Evolutionary conservation across 2,113 vertebrate genomes (phyloP).

Genomic region (Ictalurus punctatus): DNA sequence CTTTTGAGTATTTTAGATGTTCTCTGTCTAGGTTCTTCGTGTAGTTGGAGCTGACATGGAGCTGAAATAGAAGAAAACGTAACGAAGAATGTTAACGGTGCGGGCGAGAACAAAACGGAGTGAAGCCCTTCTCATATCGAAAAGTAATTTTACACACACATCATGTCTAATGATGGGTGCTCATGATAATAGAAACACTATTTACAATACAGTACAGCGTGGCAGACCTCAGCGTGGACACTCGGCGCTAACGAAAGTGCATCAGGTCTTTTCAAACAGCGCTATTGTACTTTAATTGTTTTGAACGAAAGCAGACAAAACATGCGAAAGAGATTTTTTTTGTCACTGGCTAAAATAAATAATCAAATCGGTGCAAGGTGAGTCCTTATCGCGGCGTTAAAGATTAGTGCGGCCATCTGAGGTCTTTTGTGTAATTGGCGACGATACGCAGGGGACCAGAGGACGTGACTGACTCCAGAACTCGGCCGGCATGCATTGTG

Average conservation of each 20-base stretch:
- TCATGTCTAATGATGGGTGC: slow-evolving; percentile 40
- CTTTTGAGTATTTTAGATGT: neutral
- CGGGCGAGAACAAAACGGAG: neutral
- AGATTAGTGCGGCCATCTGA: neutral
- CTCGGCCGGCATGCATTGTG: slow-evolving; percentile 44
- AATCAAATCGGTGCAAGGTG: neutral
- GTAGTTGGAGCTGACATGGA: neutral
- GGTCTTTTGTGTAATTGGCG: neutral
- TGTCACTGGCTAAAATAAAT: neutral
- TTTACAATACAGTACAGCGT: slow-evolving; percentile 54
- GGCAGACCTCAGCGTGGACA: slow-evolving; percentile 40
- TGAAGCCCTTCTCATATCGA: slow-evolving; percentile 54
- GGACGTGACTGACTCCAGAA: slow-evolving; percentile 40
- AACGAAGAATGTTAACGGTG: neutral
- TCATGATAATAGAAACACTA: slow-evolving; percentile 52
- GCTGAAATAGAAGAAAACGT: neutral
- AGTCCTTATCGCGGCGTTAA: neutral
- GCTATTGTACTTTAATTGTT: neutral
- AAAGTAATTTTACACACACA: slow-evolving; percentile 39
- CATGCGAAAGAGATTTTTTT: neutral
- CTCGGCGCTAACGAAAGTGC: slow-evolving; percentile 15
- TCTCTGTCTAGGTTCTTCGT: neutral
- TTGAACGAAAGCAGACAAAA: neutral
- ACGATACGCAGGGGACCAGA: slow-evolving; percentile 28
- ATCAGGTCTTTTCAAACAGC: slow-evolving; percentile 26